phyloP scores from a whole-genome alignment of 2,113 vertebrate genomes.

The Coturnix japonica region DNA sequence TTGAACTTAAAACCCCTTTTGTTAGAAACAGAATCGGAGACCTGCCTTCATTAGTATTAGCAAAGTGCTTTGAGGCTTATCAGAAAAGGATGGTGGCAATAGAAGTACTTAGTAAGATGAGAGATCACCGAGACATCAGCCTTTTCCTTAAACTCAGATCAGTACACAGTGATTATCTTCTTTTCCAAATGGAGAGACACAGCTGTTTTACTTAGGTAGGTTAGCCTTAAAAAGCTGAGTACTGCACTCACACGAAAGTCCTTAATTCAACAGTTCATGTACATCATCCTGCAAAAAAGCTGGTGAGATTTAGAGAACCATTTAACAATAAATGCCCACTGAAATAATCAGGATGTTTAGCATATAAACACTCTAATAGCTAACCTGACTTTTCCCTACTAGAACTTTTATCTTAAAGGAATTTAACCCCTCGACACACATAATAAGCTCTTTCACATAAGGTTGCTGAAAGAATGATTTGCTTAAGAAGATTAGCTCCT shows the following conservation, averaged over 20 bases:
- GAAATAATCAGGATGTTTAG: background rate
- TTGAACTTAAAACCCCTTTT: conserved; percentile 49
- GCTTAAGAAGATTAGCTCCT: conserved; percentile 80
- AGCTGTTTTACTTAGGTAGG: background rate
- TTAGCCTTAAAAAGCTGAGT: background rate
- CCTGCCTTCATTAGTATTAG: conserved; percentile 23
- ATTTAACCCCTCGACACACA: conserved; percentile 42
- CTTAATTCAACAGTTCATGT: background rate
- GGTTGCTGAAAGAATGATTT: conserved; percentile 75
- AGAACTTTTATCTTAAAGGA: conserved; percentile 29
- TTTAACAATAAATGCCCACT: background rate
- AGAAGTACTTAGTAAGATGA: conserved; percentile 18
- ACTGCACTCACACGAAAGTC: background rate
- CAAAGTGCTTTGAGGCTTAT: conserved; percentile 35
- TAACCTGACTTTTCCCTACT: conserved; percentile 22
- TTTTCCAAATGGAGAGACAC: background rate
- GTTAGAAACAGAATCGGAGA: conserved; percentile 35
- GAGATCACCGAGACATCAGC: background rate
- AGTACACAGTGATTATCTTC: background rate
- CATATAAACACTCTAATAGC: background rate
- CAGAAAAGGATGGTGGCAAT: conserved; percentile 19
- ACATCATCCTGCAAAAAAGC: background rate
- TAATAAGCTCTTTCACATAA: conserved; percentile 73
- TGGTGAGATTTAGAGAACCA: background rate
- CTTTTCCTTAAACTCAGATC: conserved; percentile 32